Base-by-base conservation (phyloP, 2,797 vertebrate genomes). In the Antrozous pallidus region DNA sequence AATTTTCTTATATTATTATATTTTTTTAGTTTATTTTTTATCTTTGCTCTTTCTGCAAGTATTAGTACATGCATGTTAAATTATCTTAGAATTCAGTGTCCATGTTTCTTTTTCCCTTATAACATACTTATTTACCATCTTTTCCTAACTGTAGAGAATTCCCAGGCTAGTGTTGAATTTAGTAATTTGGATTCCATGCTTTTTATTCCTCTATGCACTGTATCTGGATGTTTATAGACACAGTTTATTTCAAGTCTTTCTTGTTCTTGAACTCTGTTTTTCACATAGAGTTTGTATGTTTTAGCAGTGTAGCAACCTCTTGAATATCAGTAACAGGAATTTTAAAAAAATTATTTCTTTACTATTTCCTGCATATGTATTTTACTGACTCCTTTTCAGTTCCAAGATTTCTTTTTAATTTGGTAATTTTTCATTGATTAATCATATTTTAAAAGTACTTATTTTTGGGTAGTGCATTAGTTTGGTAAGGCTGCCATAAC, bases 361-460 rank as follows among this genome's bases (percentile, higher is more conserved):
- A 8, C n/a, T 51, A 3, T 92, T 63, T 91, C 75, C 12, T 96
- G 2, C 81, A 28, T 69, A 45, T 36, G 4, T 49, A 61, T 42
- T 80, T 80, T n/a, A 80, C 10, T 70, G 18, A 1, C 22, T 92
- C 8, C 24, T 78, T 65, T 92, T 58, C 42, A 70, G 36, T 24
- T 88, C 14, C n/a, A n/a, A 71, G 36, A 33, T 38, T 56, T 88
- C 65, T 89, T 91, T 56, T 93, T 89, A 88, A 67, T 90, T 81
- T 75, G 11, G 33, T 47, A 75, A 49, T 61, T 91, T 94, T 86
- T 88, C 8, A 24, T 88, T 71, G 31, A 79, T 74, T 81, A 22
- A 28, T 87, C 24, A 8, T 40, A 14, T 73, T 79, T 90, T 94
- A 75, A 1, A 14, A 74, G 65, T 65, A 69, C 36, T 91, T 9